Base-by-base conservation (phyloP, 2,888 invertebrate genomes). In the Osmoderma eremita region DNA sequence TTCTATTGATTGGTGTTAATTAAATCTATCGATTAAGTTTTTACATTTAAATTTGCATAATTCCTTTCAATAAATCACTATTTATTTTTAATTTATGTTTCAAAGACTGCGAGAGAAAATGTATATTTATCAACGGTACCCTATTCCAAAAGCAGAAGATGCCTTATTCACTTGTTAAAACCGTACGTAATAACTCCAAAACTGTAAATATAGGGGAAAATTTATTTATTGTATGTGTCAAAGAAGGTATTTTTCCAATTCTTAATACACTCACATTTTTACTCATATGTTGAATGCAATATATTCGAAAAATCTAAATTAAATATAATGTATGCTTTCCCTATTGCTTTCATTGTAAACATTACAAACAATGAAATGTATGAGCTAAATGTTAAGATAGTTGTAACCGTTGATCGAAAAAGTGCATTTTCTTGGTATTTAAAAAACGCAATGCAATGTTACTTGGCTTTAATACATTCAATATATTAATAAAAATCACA, bases 361-460 rank as follows among this genome's bases (percentile, higher is more conserved):
- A 6, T 24, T 13, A 24, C 13, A 24, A 30, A 24, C 30, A 10
- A 30, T n/a, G n/a, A 30, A 3, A 10, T 30, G 10, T 30, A 1
- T 30, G 30, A 30, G 10, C 10, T 10, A 10, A 30, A 30, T 30
- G 10, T 30, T 3, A 53, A 10, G 5, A 41, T 54, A 18, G 20
- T 56, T 18, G 58, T 45, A 30, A 36, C 58, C 58, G 58, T 61
- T 61, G 58, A 61, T 61, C 15, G 45, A 22, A 24, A 22, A 58
- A 58, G 10, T 45, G 45, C 58, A 61, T 61, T 61, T 61, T 61
- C 58, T 61, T 61, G 17, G 24, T 30, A 15, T 61, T 45, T 17
- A 45, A 61, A 61, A 48, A 17, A 53, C 15, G 58, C 58, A 45
- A 48, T 61, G 58, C 45, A 61, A 61, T 61, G 58, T 61, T 61